Conservation (phyloP, 2,797 vertebrate species). For the Enteromius anoplus region DNA sequence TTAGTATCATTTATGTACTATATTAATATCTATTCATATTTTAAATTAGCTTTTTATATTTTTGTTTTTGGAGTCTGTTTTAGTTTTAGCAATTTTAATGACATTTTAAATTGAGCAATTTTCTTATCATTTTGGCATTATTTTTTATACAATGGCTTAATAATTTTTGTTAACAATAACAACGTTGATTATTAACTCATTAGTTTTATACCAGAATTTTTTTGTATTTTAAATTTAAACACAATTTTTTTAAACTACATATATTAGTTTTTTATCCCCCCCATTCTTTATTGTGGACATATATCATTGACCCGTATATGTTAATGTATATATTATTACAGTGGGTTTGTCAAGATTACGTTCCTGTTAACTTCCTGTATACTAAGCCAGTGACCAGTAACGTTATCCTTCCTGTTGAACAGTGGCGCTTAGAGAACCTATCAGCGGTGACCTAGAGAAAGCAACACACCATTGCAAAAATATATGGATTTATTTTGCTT, state of each 20-base stretch:
- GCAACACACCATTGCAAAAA: constrained; percentile 27
- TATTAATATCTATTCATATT: background rate
- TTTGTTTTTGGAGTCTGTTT: background rate
- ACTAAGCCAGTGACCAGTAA: constrained; percentile 13
- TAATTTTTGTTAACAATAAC: background rate
- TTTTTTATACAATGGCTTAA: background rate
- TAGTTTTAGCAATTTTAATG: background rate
- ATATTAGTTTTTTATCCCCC: no score
- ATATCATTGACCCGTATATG: background rate
- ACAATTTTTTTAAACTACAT: background rate
- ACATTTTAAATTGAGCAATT: no score
- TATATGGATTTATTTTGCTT: constrained; percentile 53
- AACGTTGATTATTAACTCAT: background rate
- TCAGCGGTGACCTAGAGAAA: constrained; percentile 32
- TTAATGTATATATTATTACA: constrained; percentile 37
- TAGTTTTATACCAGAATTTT: background rate
- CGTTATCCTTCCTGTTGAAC: constrained; percentile 13
- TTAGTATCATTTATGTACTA: background rate
- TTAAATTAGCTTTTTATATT: background rate
- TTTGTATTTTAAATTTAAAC: background rate
- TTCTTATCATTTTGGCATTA: background rate
- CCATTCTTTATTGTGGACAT: background rate
- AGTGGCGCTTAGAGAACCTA: constrained; percentile 19
- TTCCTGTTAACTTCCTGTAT: constrained; percentile 29
- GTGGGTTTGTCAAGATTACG: constrained; percentile 22